Percentiles rank a stretch among this genome's conserved stretches.
Conservation (phyloP, 2,888 invertebrate species). For the Sarcophaga rosellei region DNA sequence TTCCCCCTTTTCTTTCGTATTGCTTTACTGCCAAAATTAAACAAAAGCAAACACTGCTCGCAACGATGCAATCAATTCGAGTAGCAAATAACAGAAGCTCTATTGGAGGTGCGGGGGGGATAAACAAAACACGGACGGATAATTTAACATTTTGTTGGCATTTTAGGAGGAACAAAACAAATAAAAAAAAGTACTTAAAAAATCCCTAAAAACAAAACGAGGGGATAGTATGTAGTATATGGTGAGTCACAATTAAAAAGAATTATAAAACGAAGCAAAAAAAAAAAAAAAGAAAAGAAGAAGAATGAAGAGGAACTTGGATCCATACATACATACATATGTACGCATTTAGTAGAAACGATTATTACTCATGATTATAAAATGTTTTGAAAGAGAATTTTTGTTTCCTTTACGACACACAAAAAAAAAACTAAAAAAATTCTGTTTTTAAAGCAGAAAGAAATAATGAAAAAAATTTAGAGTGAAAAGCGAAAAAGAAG, state of each 20-base stretch:
- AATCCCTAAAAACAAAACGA: not conserved
- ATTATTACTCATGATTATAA: constrained; percentile 44
- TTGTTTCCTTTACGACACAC: constrained; percentile 47
- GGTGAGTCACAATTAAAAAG: constrained; percentile 57
- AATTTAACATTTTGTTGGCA: constrained; percentile 60
- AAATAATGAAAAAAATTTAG: not conserved
- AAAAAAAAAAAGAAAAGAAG: not conserved
- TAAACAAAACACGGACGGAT: constrained; percentile 32
- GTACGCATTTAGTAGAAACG: constrained; percentile 11
- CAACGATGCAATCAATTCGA: constrained; percentile 50
- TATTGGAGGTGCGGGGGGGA: not conserved
- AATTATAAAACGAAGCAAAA: not conserved
- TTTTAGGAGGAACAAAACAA: constrained; percentile 37
- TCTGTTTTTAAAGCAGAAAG: not conserved
- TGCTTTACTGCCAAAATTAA: constrained; percentile 43
- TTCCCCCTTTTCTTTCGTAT: not conserved
- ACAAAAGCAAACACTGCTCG: constrained; percentile 39
- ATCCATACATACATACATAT: not conserved
- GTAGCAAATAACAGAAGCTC: constrained; percentile 23
- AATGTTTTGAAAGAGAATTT: constrained; percentile 54
- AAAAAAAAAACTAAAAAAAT: not conserved
- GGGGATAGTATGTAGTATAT: constrained; percentile 5
- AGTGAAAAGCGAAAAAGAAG: not conserved
- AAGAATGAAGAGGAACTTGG: constrained; percentile 19
- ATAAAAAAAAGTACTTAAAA: not conserved